Percentiles rank a stretch among this genome's conserved stretches.
These are phyloP conservation scores for Myoxocephalus aenaeus DNA, from an alignment of 2,797 vertebrate genomes.

Conservation along the genomic window DNA sequence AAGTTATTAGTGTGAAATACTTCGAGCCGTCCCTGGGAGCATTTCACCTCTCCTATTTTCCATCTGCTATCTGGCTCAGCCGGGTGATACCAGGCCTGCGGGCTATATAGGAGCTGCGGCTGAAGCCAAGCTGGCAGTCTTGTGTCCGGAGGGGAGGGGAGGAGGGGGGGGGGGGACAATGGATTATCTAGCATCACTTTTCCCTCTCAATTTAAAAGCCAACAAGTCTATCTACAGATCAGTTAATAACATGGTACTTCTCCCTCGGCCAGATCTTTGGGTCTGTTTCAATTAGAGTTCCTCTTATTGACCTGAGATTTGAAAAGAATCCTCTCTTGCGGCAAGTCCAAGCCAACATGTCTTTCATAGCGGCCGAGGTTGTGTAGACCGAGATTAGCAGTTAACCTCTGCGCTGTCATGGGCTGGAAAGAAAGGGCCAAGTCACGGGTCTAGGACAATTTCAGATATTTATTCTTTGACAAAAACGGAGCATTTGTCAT, in stretches of 20 bases:
- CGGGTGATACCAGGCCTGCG: slow-evolving; percentile 34
- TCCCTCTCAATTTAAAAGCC: slow-evolving; percentile 70
- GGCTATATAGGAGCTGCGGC: slow-evolving; percentile 28
- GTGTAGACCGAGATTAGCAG: slow-evolving; percentile 63
- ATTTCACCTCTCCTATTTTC: slow-evolving; percentile 23
- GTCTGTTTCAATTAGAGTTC: slow-evolving; percentile 70
- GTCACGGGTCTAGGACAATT: not conserved
- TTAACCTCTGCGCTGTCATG: slow-evolving; percentile 19
- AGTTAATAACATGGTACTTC: slow-evolving; percentile 73
- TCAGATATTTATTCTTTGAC: not conserved
- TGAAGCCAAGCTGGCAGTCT: slow-evolving; percentile 47
- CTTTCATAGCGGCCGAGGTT: slow-evolving; percentile 41
- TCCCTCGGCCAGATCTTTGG: slow-evolving; percentile 45
- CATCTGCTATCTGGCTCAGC: slow-evolving; percentile 34
- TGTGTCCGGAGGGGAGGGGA: slow-evolving; percentile 18
- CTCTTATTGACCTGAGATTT: slow-evolving; percentile 65
- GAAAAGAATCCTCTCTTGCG: slow-evolving; percentile 49
- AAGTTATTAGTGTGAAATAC: slow-evolving; percentile 32
- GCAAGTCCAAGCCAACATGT: slow-evolving; percentile 48
- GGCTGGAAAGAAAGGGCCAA: slow-evolving; percentile 19
- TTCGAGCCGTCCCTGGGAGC: slow-evolving; percentile 19
- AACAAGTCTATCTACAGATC: slow-evolving; percentile 77
- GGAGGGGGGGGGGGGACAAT: slow-evolving; percentile 49
- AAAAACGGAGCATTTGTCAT: not conserved
- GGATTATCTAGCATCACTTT: slow-evolving; percentile 67